Base-by-base conservation (phyloP, 2,113 vertebrate genomes). In the Climacteris rufus region DNA sequence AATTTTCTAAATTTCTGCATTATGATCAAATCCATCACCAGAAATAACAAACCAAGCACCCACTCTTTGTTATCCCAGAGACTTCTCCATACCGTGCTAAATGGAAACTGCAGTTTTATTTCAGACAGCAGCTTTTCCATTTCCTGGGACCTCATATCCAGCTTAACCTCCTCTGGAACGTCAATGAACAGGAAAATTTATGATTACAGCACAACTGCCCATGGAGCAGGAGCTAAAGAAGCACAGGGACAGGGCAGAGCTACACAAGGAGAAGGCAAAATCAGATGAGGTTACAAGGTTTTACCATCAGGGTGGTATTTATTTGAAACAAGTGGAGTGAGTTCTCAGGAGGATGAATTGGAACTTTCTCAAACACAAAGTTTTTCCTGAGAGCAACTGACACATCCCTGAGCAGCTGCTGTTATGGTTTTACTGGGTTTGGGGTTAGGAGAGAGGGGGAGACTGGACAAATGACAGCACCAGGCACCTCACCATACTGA, bases 71-170 rank as follows among this genome's bases (percentile, higher is more conserved):
- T 52, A 18, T 42, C 15, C 4, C n/a, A 60, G 19, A 7, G 9
- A 53, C 23, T 50, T 70, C 37, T 44, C 47, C 97, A 52, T 95
- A 98, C 98, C 97, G 21, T 35, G 57, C 89, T 97, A 39, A 97
- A 98, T 44, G 97, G 79, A 87, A 98, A 98, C 18, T 87, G 82
- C 31, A 20, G 54, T 77, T 90, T 96, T 53, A 98, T 96, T 92
- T 98, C 97, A 35, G 2, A 91, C 65, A 97, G 75, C 83, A 98
- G 59, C 22, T 93, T 11, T 25, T 79, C 53, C 39, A 97, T 71
- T 53, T 96, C 80, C 2, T 87, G 90, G 28, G 92, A 94, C 35
- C n/a, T 53, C 94, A 98, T 79, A 89, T 98, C 96, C 3, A 92
- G 50, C 65, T 94, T 60, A 39, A 97, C 69, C 1, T 98, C 97